A percentile compares a stretch with the other conserved stretches of the same genome.
Evolutionary conservation across 2,797 vertebrate genomes (phyloP).

Genomic region (Melanotaenia parkinsoni): DNA sequence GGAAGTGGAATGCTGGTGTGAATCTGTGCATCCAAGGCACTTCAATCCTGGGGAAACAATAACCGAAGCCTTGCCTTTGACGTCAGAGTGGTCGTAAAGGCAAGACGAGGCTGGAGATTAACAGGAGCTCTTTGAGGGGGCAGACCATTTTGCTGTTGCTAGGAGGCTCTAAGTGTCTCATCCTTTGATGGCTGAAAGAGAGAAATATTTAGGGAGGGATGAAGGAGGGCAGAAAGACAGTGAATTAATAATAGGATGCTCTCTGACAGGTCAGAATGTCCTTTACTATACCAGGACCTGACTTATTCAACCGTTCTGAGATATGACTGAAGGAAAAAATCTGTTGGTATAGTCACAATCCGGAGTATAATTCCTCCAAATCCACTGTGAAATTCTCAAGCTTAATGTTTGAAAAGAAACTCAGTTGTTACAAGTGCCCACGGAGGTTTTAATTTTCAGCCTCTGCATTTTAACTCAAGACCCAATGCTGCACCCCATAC

Average conservation of each 20-base stretch:
- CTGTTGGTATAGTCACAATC: neutral
- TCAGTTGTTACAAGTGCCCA: neutral
- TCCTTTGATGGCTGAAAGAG: conserved; percentile 54
- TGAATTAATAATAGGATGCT: conserved; percentile 35
- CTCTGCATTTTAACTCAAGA: no score
- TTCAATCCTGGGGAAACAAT: conserved; percentile 63
- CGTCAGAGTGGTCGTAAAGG: conserved; percentile 66
- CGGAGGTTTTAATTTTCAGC: no score
- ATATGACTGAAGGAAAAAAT: neutral
- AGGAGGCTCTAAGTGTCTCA: conserved; percentile 49
- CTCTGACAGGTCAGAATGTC: conserved; percentile 33
- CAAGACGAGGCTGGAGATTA: conserved; percentile 60
- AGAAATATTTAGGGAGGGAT: conserved; percentile 31
- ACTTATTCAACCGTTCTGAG: conserved; percentile 7
- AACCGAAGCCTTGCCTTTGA: conserved; percentile 62
- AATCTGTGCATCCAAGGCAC: conserved; percentile 51
- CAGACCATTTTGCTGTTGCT: conserved; percentile 66
- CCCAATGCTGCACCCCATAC: no score
- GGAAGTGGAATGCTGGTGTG: conserved; percentile 63
- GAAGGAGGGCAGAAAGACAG: conserved; percentile 38
- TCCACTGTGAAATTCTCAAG: neutral
- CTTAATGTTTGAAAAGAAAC: neutral
- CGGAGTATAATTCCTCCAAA: neutral
- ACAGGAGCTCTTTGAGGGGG: conserved; percentile 54
- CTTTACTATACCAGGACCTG: neutral